Base-by-base conservation (phyloP, 2,888 invertebrate genomes). In the Pasiphila rectangulata region DNA sequence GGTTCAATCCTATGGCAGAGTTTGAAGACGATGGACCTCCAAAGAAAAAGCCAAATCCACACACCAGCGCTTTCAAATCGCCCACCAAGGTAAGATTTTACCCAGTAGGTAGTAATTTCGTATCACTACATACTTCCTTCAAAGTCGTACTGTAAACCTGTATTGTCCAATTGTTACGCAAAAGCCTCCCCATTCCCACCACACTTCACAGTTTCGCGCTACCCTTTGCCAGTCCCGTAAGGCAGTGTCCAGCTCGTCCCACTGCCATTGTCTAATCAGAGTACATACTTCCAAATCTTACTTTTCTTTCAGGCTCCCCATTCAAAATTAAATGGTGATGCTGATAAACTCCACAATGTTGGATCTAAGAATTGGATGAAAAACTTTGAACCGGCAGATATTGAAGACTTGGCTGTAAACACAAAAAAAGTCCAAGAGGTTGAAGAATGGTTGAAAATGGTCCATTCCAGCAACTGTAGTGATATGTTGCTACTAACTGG, bases 401-500 rank as follows among this genome's bases (percentile, higher is more conserved):
- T 90, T 1, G 87, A 90, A 27, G 94, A 95, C 35, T 80, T 95
- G 39, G 94, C 94, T 27, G 91, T 95, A 3, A 92, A 95, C 69
- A 81, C 88, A 47, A 95, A 94, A 73, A 95, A 95, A 77, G 75
- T 95, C 2, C 89, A 90, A 61, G 95, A 95, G 79, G 83, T 95
- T 23, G 91, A 93, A 60, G 83, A 89, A 16, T 95, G 95, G 95
- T 61, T 95, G 35, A 86, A 71, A 66, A 64, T 62, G 19, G 76
- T 81, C 0, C 67, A 71, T 54, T 52, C 56, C 12, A 63, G 50
- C 7, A 81, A 75, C 45, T 63, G 62, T 40, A 77, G 84, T 54
- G 83, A 90, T 39, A 91, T 95, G 55, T 80, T 96, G 24, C 72
- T 97, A 2, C 60, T 97, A 13, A 93, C 93, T 4, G 97, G 97